Percentiles rank a stretch among this genome's conserved stretches.
These are phyloP conservation scores for Cirrhinus molitorella DNA, from an alignment of 2,797 vertebrate species.

Conservation along the genomic window DNA sequence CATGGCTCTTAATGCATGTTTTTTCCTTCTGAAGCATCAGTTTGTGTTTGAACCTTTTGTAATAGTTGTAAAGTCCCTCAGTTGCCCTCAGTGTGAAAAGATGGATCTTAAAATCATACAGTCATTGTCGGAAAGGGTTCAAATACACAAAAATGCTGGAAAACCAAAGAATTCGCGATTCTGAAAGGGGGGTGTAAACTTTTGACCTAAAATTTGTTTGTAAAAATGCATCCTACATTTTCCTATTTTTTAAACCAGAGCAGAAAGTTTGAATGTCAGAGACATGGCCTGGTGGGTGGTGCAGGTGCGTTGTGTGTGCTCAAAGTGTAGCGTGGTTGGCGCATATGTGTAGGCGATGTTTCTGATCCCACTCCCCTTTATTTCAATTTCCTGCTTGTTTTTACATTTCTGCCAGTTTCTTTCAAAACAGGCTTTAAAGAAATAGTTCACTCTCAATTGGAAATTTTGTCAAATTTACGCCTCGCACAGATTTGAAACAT, in stretches of 20 bases:
- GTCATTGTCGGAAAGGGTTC: too few relatives aligned
- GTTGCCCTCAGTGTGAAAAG: too few relatives aligned
- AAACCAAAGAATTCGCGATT: too few relatives aligned
- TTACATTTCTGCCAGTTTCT: background rate
- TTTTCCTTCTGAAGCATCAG: too few relatives aligned
- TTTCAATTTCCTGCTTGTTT: background rate
- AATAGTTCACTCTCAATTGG: background rate
- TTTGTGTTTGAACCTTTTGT: too few relatives aligned
- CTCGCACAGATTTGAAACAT: background rate
- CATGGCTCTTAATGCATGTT: too few relatives aligned
- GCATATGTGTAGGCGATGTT: background rate
- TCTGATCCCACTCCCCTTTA: background rate
- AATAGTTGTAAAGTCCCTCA: too few relatives aligned
- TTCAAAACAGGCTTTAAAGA: background rate
- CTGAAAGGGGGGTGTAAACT: too few relatives aligned
- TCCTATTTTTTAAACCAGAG: background rate
- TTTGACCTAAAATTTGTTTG: background rate
- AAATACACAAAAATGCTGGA: too few relatives aligned
- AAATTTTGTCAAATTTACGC: background rate
- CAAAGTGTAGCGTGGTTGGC: background rate
- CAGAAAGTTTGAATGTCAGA: background rate
- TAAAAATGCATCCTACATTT: background rate
- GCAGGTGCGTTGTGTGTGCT: background rate
- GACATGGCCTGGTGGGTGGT: constrained; percentile 5
- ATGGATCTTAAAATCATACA: too few relatives aligned